A percentile compares a stretch with the other conserved stretches of the same genome.
Conservation (phyloP, 2,797 vertebrate species). For the Lepidocolaptes lacrymiger region DNA sequence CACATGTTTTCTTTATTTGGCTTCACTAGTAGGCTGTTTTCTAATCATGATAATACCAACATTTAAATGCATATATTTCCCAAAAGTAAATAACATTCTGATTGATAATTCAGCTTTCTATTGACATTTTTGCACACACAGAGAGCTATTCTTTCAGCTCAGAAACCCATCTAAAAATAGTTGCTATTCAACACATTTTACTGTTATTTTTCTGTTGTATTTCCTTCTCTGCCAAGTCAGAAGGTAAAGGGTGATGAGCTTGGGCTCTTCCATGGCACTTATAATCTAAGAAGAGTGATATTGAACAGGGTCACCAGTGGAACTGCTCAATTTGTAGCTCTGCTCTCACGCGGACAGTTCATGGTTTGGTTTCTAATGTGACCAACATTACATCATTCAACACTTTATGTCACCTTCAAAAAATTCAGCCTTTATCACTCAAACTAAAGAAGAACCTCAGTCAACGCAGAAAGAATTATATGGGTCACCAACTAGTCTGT, state of each 20-base stretch:
- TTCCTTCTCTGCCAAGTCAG: background rate
- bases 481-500: background rate
- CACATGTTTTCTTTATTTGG: background rate
- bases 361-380: background rate
- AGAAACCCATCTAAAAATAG: background rate
- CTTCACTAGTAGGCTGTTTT: background rate
- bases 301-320: background rate
- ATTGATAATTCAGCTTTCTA: background rate
- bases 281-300: background rate
- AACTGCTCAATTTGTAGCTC: background rate
- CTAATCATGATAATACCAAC: background rate
- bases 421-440: background rate
- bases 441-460: background rate
- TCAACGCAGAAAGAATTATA: background rate
- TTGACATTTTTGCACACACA: background rate
- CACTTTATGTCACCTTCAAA: background rate
- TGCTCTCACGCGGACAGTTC: background rate
- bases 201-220: background rate
- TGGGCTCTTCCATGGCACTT: background rate
- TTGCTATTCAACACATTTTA: background rate
- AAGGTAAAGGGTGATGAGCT: background rate
- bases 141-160: background rate
- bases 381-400: background rate
- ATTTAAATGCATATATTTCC: conserved; percentile 7
- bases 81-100: background rate